Evolutionary conservation across 2,797 vertebrate genomes (phyloP).

Genomic region (Monodelphis domestica): DNA sequence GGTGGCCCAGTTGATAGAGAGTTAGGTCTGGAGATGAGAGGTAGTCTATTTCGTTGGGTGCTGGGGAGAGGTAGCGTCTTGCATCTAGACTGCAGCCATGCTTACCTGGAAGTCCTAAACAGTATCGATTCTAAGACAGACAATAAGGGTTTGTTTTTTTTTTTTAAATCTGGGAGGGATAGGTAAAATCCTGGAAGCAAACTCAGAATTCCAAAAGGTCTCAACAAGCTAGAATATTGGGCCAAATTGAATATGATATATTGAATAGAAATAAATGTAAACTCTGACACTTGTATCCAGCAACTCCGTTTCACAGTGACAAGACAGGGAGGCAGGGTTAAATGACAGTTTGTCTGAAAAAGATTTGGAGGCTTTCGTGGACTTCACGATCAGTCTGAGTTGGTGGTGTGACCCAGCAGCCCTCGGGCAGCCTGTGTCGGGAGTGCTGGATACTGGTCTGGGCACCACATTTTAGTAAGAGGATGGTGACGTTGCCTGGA

Average conservation of each 20-base stretch:
- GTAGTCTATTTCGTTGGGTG: too few species aligned
- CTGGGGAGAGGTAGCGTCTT: too few species aligned
- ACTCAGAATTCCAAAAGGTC: neutral
- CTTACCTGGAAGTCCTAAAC: too few species aligned
- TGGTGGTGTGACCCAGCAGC: neutral
- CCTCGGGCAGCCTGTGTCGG: neutral
- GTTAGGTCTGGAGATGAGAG: too few species aligned
- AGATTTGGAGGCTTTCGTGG: neutral
- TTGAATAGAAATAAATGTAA: neutral
- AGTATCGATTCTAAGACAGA: too few species aligned
- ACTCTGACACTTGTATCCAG: neutral
- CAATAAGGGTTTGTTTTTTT: too few species aligned
- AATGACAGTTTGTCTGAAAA: neutral
- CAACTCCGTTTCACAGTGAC: neutral
- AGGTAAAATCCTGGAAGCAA: neutral
- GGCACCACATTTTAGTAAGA: neutral
- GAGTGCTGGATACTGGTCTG: neutral
- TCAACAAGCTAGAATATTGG: neutral
- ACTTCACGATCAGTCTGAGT: neutral
- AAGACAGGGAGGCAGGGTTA: neutral
- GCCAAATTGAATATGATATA: neutral
- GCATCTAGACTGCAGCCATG: too few species aligned
- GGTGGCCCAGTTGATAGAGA: too few species aligned
- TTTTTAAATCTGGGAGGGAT: neutral
- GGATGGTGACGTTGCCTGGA: neutral